phyloP scores from a whole-genome alignment of 1,140 invertebrate species.

The Zaprionus nigranus region DNA sequence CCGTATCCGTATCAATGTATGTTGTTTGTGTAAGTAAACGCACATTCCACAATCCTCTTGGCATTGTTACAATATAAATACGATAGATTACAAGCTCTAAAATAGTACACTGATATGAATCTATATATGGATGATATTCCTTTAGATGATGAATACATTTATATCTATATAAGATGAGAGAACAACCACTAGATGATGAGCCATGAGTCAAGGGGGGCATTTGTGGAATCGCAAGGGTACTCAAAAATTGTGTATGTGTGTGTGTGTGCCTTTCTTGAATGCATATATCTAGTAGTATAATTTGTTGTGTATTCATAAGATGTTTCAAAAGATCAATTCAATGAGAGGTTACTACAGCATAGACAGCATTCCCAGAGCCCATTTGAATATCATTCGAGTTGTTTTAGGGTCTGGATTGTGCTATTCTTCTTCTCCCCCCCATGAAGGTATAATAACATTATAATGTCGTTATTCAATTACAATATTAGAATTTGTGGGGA shows the following conservation, averaged over 20 bases:
- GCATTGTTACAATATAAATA: conserved; percentile 38
- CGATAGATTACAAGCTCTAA: conserved; percentile 50
- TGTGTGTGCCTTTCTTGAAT: conserved; percentile 17
- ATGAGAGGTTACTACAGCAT: not conserved
- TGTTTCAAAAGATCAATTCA: conserved; percentile 25
- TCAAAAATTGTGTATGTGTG: too few relatives aligned
- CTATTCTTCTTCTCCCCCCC: not conserved
- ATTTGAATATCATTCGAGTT: conserved; percentile 11
- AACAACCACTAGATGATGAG: conserved; percentile 43
- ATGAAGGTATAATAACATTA: conserved; percentile 15
- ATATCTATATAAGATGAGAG: conserved; percentile 22
- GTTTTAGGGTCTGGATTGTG: not conserved
- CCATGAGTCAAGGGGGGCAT: not conserved
- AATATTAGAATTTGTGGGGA: conserved; percentile 32
- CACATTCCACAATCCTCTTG: conserved; percentile 31
- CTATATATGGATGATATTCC: conserved; percentile 10
- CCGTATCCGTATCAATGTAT: conserved; percentile 13
- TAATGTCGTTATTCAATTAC: conserved; percentile 30
- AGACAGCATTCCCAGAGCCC: not conserved
- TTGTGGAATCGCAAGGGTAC: not conserved
- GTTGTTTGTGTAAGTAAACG: conserved; percentile 18
- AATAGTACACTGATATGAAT: conserved; percentile 35
- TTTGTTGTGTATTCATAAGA: conserved; percentile 24
- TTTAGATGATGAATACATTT: conserved; percentile 23
- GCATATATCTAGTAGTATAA: conserved; percentile 23